Base-by-base conservation (phyloP, 2,888 invertebrate genomes). In the Timema cristinae region DNA sequence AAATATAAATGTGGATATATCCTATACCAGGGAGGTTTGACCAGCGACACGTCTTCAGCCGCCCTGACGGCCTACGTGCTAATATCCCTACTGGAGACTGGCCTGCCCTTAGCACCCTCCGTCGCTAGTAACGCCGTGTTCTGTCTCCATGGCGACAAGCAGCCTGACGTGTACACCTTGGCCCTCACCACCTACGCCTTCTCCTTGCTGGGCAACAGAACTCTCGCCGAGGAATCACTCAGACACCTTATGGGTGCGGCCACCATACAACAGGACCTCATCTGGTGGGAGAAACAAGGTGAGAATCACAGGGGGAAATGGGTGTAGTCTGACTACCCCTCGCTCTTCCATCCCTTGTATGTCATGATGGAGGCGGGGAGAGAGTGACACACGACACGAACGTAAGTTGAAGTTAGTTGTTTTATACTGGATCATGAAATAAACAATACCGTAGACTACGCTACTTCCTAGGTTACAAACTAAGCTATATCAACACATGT, bases 51-150 rank as follows among this genome's bases (percentile, higher is more conserved):
- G 85, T 82, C 83, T 67, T 82, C 87, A 51, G 86, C 90, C 0
- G 89, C 88, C 0, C 82, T 91, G 66, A 89, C 91, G 0, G 89
- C 91, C 0, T 92, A 90, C 80, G 88, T 90, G 63, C 82, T 91
- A 47, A 86, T 89, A 0, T 87, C 91, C 32, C 83, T 91, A 5
- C 79, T 90, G 5, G 89, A 90, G 77, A 86, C 88, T 10, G 83
- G 84, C 5, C 81, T 86, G 10, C 79, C 84, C 0, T 79, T 86
- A 4, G 81, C 87, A 1, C 82, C 86, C 0, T 77, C 83, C 2
- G 82, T 87, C 0, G 80, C 87, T 61, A 83, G 83, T 4, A 87
- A 88, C 79, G 86, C 89, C 0, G 83, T 89, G 67, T 85, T 86
- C 49, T 91, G 91, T 74, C 82, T 88, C 66, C 75, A 71, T 8